A percentile compares a stretch with the other conserved stretches of the same genome.
phyloP scores from a whole-genome alignment of 2,113 vertebrate genomes.

The Serinus canaria region DNA sequence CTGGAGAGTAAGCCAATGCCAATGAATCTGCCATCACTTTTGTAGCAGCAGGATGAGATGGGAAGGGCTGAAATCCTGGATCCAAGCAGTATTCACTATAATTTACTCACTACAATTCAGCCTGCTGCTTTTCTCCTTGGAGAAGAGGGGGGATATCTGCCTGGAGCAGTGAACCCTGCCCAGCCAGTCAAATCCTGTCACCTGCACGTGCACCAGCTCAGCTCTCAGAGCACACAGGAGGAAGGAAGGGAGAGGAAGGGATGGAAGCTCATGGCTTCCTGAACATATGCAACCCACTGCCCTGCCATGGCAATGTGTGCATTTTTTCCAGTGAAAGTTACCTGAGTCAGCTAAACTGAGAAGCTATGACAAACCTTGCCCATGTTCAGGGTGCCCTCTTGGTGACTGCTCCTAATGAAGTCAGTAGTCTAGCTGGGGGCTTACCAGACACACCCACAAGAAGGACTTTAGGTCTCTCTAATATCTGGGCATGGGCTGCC shows the following conservation, averaged over 20 bases:
- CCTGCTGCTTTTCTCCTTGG: neutral
- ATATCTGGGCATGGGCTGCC: neutral
- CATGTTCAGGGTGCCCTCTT: neutral
- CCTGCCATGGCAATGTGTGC: neutral
- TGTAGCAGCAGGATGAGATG: neutral
- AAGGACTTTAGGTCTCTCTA: neutral
- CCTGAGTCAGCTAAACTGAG: constrained; percentile 15
- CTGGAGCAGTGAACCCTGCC: neutral
- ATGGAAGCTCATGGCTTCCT: constrained; percentile 51
- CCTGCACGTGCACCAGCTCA: neutral
- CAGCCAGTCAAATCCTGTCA: neutral
- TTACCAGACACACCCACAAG: neutral
- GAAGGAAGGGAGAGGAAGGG: constrained; percentile 62
- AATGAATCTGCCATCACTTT: constrained; percentile 19
- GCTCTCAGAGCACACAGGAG: neutral
- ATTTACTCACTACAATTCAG: neutral
- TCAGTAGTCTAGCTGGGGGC: accelerated
- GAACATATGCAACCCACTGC: neutral
- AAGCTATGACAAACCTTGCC: neutral
- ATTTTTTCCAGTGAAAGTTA: neutral
- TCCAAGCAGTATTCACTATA: neutral
- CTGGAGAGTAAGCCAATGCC: neutral
- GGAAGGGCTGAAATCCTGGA: neutral
- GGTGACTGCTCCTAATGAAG: neutral
- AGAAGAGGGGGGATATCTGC: neutral